These are phyloP conservation scores for Brachionus manjavacas DNA, from an alignment of 1,140 invertebrate genomes.

Conservation along the genomic window DNA sequence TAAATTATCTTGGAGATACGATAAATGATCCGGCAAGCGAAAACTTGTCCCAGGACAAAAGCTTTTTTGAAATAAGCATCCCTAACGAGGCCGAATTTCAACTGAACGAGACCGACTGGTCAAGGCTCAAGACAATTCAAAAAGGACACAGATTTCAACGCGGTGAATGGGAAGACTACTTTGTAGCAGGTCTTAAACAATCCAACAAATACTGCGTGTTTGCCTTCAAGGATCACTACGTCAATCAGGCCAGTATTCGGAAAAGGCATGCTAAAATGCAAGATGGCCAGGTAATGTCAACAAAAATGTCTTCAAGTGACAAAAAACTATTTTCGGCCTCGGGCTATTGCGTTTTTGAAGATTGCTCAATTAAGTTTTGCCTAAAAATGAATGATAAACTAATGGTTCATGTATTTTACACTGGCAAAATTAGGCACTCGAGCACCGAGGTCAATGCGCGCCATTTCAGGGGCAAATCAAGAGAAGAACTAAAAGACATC, in stretches of 20 bases:
- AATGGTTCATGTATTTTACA: constrained; percentile 6
- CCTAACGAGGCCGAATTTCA: background rate
- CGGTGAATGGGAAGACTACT: constrained; percentile 41
- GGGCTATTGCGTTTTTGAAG: constrained; percentile 36
- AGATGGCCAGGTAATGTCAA: background rate
- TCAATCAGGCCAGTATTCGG: background rate
- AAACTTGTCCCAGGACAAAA: background rate
- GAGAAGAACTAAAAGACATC: constrained; percentile 20
- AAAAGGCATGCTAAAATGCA: constrained; percentile 15
- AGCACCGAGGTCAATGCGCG: background rate
- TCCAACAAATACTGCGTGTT: constrained; percentile 41
- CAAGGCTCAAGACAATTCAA: constrained; percentile 24
- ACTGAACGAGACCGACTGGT: background rate
- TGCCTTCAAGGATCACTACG: constrained; percentile 38
- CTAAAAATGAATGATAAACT: constrained; percentile 40
- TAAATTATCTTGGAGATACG: background rate
- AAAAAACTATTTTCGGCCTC: constrained; percentile 37
- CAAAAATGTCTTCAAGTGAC: background rate
- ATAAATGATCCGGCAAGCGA: background rate
- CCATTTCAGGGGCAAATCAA: constrained; percentile 6
- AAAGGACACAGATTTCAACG: constrained; percentile 9
- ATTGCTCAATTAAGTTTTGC: constrained; percentile 26
- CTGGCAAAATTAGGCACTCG: constrained; percentile 12
- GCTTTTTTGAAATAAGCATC: background rate
- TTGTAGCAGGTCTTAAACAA: constrained; percentile 11